phyloP scores from a whole-genome alignment of 2,888 invertebrate species.

The Deladenus siricidicola region DNA sequence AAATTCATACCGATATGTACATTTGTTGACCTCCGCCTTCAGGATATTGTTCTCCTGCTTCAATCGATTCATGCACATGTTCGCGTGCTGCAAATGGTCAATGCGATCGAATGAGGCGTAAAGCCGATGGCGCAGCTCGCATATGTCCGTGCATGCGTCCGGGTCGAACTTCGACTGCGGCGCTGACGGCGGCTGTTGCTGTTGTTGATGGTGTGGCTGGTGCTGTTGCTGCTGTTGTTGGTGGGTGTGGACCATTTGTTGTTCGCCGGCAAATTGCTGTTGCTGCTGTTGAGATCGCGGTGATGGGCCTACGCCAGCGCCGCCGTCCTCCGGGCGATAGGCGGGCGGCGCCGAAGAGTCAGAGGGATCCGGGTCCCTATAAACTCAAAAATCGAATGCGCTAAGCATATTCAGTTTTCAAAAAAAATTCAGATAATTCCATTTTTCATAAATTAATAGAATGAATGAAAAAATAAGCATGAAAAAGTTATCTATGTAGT shows the following conservation, averaged over 20 bases:
- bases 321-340: no score
- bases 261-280: no score
- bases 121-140: constrained; percentile 1
- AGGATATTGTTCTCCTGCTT: constrained; percentile 9
- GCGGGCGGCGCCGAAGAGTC: no score
- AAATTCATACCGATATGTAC: constrained; percentile 5
- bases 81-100: neutral
- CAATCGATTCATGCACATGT: neutral
- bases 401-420: no score
- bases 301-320: neutral
- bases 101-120: neutral
- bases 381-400: no score
- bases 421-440: no score
- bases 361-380: no score
- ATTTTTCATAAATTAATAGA: no score
- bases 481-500: no score
- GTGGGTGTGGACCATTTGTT: no score
- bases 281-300: neutral
- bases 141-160: constrained; percentile 5
- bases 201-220: neutral
- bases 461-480: no score
- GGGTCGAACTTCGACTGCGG: neutral
- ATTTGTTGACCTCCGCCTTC: neutral
- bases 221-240: neutral
- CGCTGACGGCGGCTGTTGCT: neutral